Conservation (phyloP, 2,797 vertebrate species). For the Rallus crepitans region DNA sequence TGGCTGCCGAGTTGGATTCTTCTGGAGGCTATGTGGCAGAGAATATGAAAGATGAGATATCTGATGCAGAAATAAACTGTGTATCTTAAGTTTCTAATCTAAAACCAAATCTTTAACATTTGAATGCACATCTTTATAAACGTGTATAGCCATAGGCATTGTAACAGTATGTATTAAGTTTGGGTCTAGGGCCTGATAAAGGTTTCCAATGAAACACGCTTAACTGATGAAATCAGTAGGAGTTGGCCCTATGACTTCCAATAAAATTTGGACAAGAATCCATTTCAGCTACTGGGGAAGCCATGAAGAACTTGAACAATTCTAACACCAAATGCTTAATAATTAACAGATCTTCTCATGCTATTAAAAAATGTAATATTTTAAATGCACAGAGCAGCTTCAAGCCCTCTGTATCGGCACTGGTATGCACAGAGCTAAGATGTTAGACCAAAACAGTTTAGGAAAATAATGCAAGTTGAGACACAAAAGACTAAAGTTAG, state of each 20-base stretch:
- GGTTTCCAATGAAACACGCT: neutral
- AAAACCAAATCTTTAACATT: neutral
- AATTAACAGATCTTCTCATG: neutral
- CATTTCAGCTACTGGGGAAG: neutral
- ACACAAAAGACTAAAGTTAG: neutral
- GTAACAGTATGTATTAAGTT: neutral
- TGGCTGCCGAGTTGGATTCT: conserved; percentile 9
- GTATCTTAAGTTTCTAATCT: neutral
- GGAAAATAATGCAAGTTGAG: neutral
- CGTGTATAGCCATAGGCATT: neutral
- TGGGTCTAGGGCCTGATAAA: neutral
- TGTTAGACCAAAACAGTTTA: neutral
- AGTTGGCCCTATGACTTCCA: neutral
- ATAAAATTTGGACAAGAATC: neutral
- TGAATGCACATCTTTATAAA: neutral
- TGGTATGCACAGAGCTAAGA: neutral
- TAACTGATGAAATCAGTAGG: neutral
- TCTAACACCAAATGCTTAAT: neutral
- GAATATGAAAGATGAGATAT: neutral
- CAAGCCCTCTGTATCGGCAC: neutral
- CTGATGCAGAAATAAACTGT: neutral
- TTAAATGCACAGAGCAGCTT: neutral
- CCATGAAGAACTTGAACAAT: neutral
- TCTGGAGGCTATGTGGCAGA: neutral
- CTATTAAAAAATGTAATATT: neutral